phyloP scores from a whole-genome alignment of 2,113 vertebrate genomes.

The Callithrix jacchus region DNA sequence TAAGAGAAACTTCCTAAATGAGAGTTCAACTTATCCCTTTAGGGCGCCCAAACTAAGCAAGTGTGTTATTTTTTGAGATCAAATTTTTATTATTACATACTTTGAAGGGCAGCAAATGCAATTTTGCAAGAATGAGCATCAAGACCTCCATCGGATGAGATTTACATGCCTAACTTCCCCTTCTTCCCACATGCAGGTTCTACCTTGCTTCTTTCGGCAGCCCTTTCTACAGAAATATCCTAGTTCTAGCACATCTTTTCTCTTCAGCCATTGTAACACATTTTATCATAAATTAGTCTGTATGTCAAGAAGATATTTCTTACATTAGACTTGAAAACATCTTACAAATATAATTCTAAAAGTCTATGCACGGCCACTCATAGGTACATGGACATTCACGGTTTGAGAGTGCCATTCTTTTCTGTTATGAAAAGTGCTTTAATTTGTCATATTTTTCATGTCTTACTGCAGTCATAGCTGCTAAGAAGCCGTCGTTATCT shows the following conservation, averaged over 20 bases:
- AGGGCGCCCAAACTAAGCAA: conserved; percentile 3
- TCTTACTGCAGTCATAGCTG: conserved; percentile 3
- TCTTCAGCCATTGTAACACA: not conserved
- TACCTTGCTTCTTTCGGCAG: not conserved
- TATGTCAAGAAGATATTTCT: not conserved
- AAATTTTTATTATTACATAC: not conserved
- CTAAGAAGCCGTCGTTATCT: not conserved
- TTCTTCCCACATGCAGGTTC: not conserved
- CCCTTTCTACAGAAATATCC: not conserved
- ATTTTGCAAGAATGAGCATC: not conserved
- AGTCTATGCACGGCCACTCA: not conserved
- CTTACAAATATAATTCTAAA: conserved; percentile 33
- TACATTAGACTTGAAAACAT: not conserved
- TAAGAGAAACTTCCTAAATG: conserved; percentile 31
- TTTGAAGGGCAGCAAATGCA: conserved; percentile 14
- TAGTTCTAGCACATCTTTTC: not conserved
- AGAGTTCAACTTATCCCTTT: conserved; percentile 45
- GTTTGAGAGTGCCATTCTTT: conserved; percentile 33
- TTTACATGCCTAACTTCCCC: not conserved
- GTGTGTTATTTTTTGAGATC: conserved; percentile 36
- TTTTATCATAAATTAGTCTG: conserved; percentile 29
- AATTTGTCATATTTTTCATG: conserved; percentile 48
- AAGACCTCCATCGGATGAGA: not conserved
- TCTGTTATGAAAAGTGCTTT: conserved; percentile 50
- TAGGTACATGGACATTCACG: not conserved